Evolutionary conservation across 2,797 vertebrate genomes (phyloP).

Genomic region (Phrynocephalus forsythii): DNA sequence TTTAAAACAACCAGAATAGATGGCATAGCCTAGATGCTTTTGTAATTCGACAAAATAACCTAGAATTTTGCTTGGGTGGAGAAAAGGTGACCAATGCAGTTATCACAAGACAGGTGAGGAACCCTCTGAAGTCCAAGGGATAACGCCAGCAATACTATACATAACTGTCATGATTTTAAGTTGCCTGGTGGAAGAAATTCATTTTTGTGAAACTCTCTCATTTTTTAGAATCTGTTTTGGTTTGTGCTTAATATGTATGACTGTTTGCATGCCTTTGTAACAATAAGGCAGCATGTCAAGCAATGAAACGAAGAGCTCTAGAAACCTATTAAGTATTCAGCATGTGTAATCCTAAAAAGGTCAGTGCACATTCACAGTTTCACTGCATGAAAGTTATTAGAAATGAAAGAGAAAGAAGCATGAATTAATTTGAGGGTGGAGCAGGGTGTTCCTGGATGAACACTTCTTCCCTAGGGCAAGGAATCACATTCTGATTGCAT

Average conservation of each 20-base stretch:
- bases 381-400: slow-evolving; percentile 25
- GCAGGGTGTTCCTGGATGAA: not conserved
- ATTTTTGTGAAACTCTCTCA: not conserved
- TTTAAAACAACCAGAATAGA: slow-evolving; percentile 12
- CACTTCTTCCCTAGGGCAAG: not conserved
- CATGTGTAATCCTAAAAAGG: slow-evolving; percentile 44
- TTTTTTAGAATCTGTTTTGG: not conserved
- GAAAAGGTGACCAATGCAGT: slow-evolving; percentile 13
- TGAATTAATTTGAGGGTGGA: not conserved
- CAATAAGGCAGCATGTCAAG: slow-evolving; percentile 18
- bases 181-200: not conserved
- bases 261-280: slow-evolving; percentile 34
- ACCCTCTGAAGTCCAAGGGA: not conserved
- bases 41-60: not conserved
- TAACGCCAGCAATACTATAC: not conserved
- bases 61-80: not conserved
- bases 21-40: not conserved
- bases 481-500: not conserved
- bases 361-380: slow-evolving; percentile 46
- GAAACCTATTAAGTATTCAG: slow-evolving; percentile 53
- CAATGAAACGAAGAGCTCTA: slow-evolving; percentile 18
- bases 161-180: not conserved
- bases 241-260: slow-evolving; percentile 9
- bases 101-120: not conserved
- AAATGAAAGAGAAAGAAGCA: slow-evolving; percentile 29